phyloP scores from a whole-genome alignment of 2,888 invertebrate species.

The Eutolmus rufibarbis region DNA sequence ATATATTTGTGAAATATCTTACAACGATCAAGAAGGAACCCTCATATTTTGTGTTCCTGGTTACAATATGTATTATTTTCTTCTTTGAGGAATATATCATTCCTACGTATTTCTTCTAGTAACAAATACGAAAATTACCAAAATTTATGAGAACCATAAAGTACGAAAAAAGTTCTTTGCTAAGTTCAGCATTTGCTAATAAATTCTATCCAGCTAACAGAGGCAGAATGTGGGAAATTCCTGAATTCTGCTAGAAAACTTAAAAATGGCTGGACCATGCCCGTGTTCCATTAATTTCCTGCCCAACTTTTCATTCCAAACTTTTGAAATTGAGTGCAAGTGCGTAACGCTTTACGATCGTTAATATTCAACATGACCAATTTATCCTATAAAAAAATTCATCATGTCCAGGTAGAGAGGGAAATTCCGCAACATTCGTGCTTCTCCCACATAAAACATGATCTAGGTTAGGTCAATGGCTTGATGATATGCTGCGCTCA shows the following conservation, averaged over 20 bases:
- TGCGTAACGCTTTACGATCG: background rate
- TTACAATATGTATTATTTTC: background rate
- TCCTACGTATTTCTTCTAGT: background rate
- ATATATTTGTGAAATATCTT: background rate
- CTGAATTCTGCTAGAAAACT: background rate
- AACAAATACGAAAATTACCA: background rate
- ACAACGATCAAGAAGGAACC: background rate
- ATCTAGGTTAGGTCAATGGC: background rate
- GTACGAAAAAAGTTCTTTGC: constrained; percentile 41
- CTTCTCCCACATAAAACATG: background rate
- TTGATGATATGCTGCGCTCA: background rate
- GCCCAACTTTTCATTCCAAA: background rate
- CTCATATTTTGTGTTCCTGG: background rate
- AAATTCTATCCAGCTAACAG: constrained; percentile 25
- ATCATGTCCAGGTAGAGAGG: background rate
- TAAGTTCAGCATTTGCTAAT: constrained; percentile 44
- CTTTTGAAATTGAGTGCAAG: background rate
- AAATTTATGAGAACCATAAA: constrained; percentile 44
- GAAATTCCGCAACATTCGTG: background rate
- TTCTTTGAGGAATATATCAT: background rate
- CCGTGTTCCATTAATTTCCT: background rate
- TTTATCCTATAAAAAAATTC: background rate
- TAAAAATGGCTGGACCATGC: background rate
- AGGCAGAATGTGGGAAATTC: background rate
- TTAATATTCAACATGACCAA: background rate